Evolutionary conservation across 2,797 vertebrate genomes (phyloP), one percentile per base, ranked within the genome.

Genomic region (Spinibarbus caldwelli): DNA sequence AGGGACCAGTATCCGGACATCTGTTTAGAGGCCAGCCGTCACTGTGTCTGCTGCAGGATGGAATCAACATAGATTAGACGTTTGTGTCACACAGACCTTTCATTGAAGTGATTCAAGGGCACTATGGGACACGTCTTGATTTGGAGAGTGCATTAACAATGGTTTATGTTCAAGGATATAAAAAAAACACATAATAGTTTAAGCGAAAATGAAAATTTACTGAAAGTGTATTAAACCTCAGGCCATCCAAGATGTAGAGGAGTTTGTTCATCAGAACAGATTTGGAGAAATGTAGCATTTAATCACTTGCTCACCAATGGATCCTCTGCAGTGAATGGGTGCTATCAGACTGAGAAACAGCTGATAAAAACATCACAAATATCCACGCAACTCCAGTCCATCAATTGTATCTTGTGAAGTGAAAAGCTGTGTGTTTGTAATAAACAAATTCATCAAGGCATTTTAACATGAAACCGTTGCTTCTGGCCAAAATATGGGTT

Each of bases 1-100:
- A 68, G 82, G 82, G 62, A 77, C 15, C 82, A 84, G 72, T 77
- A 68, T 77, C 62, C 68, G 82, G 82, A 77, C 82, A 84, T 77
- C 82, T 77, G 72, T 67, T 76, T 84, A 62, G 70, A 84, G 72
- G 62, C 82, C 62, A 52, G 72, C 82, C 45, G 62, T 84, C 82
- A 77, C 45, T 66, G 80, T 82, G 82, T 84, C 82, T 76, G 45
- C 73, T 52, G 17, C 45, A 77, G 71, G 59, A 47, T 54, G 45
- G 54, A 76, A 83, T 75, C 71, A 66, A 45, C 81, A 83, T 83
- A 64, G 57, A 83, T 83, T 47, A 68, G 45, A 77, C 7, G 4
- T 67, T 62, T 77, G 43, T 77, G 34, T 41, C 62, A 84, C 62
- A 43, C 31, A 38, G 54, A 34, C 47, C 72, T 54, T 77, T 84